A percentile compares a stretch with the other conserved stretches of the same genome.
phyloP scores from a whole-genome alignment of 2,113 vertebrate species.

The Xenotilapia leptura region DNA sequence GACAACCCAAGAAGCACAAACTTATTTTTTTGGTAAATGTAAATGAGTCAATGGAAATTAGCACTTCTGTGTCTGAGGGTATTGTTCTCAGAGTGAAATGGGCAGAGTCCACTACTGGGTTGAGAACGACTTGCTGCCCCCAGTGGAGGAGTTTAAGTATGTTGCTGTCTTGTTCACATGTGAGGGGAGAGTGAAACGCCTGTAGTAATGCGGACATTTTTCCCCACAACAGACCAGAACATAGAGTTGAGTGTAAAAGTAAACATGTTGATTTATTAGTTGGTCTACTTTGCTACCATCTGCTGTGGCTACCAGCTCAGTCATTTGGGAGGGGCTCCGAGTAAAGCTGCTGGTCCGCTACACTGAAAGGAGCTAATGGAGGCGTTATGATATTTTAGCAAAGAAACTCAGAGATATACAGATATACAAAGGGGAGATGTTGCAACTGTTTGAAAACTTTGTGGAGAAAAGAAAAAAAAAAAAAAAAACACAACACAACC shows the following conservation, averaged over 20 bases:
- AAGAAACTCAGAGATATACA: not conserved
- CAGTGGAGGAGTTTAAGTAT: not conserved
- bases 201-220: not conserved
- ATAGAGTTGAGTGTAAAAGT: not conserved
- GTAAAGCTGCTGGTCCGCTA: not conserved
- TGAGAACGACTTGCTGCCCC: not conserved
- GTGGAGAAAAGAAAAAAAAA: not conserved
- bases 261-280: not conserved
- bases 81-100: not conserved
- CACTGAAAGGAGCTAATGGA: not conserved
- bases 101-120: not conserved
- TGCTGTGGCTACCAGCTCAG: not conserved
- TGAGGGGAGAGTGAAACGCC: not conserved
- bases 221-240: not conserved
- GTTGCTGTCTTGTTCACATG: not conserved
- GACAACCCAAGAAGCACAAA: not conserved
- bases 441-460: not conserved
- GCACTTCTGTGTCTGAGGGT: not conserved
- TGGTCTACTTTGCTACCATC: not conserved
- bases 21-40: not conserved
- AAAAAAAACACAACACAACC: not conserved
- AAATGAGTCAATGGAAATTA: not conserved
- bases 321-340: not conserved
- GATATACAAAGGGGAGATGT: not conserved
- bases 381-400: not conserved